phyloP scores from a whole-genome alignment of 2,797 vertebrate species.

The Cichlasoma orientale region DNA sequence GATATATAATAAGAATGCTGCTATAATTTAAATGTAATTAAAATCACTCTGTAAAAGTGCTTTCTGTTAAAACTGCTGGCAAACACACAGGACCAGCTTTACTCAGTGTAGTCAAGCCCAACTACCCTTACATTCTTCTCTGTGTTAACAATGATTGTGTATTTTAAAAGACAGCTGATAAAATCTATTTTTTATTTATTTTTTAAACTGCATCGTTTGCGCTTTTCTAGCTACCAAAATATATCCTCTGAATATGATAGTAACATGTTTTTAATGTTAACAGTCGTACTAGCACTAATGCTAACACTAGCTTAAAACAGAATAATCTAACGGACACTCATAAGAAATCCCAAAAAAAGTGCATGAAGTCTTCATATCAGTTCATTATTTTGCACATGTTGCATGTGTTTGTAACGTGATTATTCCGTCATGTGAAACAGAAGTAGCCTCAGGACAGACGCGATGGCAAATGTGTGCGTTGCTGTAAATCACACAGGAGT shows the following conservation, averaged over 20 bases:
- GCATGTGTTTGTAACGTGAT: neutral
- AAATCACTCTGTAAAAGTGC: neutral
- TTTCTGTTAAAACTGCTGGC: neutral
- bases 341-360: too few species aligned
- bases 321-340: neutral
- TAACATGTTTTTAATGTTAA: neutral
- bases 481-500: neutral
- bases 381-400: neutral
- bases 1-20: neutral
- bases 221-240: too few species aligned
- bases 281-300: neutral
- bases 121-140: neutral
- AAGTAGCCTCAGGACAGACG: neutral
- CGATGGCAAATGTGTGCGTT: neutral
- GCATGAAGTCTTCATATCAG: neutral
- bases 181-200: neutral
- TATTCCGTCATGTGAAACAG: neutral
- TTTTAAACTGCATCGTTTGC: neutral
- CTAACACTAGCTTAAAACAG: neutral
- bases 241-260: neutral
- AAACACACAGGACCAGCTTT: neutral
- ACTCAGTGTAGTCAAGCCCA: neutral
- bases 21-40: neutral
- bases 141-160: neutral
- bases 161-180: neutral